Conservation (phyloP, 2,888 invertebrate genomes). For the Lacanobia oleracea region DNA sequence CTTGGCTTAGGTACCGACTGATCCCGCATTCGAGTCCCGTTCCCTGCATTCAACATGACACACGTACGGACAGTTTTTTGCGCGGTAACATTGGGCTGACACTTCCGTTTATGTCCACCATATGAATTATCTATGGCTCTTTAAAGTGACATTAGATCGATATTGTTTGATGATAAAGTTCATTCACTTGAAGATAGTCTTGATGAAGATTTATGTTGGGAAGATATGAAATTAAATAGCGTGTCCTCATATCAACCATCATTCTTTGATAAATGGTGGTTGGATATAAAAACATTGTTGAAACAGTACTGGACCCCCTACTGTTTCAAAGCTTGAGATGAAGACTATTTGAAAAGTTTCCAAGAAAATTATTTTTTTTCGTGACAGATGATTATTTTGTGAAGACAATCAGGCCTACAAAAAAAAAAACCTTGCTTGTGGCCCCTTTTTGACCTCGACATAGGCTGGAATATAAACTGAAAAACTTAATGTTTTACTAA, state of each 20-base stretch:
- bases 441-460: background rate
- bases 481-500: background rate
- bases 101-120: slow-evolving; percentile 59
- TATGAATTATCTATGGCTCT: slow-evolving; percentile 61
- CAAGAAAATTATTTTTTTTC: too few relatives aligned
- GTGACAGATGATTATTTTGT: too few relatives aligned
- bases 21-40: slow-evolving; percentile 62
- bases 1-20: slow-evolving; percentile 7
- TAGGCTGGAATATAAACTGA: background rate
- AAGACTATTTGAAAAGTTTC: too few relatives aligned
- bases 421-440: background rate
- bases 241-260: background rate
- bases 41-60: slow-evolving; percentile 42
- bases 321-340: too few relatives aligned
- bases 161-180: slow-evolving; percentile 40
- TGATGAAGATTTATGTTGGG: slow-evolving; percentile 19
- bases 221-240: slow-evolving; percentile 3
- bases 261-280: too few relatives aligned
- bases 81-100: slow-evolving; percentile 38
- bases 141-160: slow-evolving; percentile 40
- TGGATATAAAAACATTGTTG: too few relatives aligned
- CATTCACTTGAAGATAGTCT: slow-evolving; percentile 28
- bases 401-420: too few relatives aligned
- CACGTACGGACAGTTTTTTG: slow-evolving; percentile 60
- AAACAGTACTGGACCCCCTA: too few relatives aligned